A percentile compares a stretch with the other conserved stretches of the same genome.
Conservation (phyloP, 2,113 vertebrate genomes). For the Marmota monax region DNA sequence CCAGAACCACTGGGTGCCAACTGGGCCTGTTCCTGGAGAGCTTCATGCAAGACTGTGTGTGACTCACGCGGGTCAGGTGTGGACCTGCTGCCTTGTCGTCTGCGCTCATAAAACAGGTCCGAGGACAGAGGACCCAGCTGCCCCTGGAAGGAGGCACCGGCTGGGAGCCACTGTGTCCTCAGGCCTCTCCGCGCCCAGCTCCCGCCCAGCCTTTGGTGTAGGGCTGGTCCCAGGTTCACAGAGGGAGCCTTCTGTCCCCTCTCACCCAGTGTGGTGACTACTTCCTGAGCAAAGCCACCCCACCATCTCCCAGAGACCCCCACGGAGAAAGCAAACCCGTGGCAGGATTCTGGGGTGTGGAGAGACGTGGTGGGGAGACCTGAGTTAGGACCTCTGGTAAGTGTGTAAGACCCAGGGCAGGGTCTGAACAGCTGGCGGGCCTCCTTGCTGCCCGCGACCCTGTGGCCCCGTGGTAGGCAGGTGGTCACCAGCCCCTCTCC, state of each 20-base stretch:
- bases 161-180: accelerated
- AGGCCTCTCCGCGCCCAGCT: accelerated
- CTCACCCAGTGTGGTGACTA: neutral
- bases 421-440: neutral
- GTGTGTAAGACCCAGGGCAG: accelerated
- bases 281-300: neutral
- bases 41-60: accelerated
- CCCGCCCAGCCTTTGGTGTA: neutral
- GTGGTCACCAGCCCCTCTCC: neutral
- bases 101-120: neutral
- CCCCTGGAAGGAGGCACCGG: accelerated
- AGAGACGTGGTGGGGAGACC: no score
- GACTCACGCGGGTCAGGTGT: neutral
- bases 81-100: accelerated
- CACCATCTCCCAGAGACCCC: neutral
- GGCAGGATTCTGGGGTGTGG: neutral
- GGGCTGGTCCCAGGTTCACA: neutral
- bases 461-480: neutral
- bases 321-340: neutral
- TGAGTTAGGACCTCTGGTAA: no score
- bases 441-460: accelerated
- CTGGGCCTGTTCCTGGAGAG: neutral
- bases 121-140: neutral
- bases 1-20: accelerated
- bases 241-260: no score